Percentiles rank a stretch among this genome's conserved stretches.
phyloP scores from a whole-genome alignment of 2,888 invertebrate species.

The Stenichneumon culpator region DNA sequence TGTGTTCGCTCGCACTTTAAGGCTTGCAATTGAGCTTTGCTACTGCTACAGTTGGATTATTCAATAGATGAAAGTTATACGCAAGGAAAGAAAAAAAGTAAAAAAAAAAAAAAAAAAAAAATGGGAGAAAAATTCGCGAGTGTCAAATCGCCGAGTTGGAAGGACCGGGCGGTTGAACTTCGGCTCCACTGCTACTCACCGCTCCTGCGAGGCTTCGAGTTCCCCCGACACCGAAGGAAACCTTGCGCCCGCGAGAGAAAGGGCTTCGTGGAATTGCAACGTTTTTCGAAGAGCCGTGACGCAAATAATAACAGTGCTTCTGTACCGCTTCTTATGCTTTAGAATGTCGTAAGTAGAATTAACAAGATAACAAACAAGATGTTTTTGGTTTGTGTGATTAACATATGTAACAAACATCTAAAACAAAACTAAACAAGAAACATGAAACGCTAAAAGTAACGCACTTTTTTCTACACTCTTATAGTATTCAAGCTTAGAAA shows the following conservation, averaged over 20 bases:
- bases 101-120: conserved; percentile 19
- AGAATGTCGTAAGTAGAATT: conserved; percentile 82
- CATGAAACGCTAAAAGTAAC: no score
- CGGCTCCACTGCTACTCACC: background rate
- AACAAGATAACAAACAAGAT: conserved; percentile 66
- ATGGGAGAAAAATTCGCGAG: conserved; percentile 47
- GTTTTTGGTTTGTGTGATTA: conserved; percentile 9
- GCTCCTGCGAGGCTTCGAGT: conserved; percentile 17
- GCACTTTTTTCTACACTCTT: no score
- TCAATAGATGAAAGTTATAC: background rate
- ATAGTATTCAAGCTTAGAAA: no score
- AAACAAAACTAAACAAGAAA: background rate
- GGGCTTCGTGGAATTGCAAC: conserved; percentile 15
- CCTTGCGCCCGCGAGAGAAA: background rate
- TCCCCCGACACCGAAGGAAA: background rate
- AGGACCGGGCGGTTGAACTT: conserved; percentile 10
- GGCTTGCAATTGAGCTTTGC: conserved; percentile 54
- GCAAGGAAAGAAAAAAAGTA: background rate
- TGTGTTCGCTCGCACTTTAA: conserved; percentile 54
- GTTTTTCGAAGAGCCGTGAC: conserved; percentile 25
- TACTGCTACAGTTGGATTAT: conserved; percentile 28
- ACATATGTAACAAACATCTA: conserved; percentile 10
- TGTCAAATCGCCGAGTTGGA: conserved; percentile 48
- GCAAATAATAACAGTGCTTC: conserved; percentile 71
- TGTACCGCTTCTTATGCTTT: conserved; percentile 78